phyloP scores from a whole-genome alignment of 2,888 invertebrate species.

The Tachina fera region DNA sequence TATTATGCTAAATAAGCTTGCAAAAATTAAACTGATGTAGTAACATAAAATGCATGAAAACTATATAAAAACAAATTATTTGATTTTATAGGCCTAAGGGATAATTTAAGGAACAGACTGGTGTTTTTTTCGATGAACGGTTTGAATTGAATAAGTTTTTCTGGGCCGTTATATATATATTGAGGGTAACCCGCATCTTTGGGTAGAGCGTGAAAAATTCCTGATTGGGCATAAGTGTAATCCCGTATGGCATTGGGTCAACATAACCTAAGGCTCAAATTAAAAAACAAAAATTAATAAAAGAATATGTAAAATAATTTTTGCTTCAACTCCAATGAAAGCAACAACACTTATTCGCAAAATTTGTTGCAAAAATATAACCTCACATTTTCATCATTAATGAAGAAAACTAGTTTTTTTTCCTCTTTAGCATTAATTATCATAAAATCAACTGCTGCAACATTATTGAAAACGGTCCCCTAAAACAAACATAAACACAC shows the following conservation, averaged over 20 bases:
- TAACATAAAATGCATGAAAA: not conserved
- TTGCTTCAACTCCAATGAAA: constrained; percentile 17
- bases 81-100: not conserved
- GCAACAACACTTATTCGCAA: not conserved
- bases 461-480: too few relatives aligned
- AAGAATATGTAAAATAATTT: not conserved
- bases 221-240: too few relatives aligned
- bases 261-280: too few relatives aligned
- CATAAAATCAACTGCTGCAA: constrained; percentile 10
- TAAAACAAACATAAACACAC: not conserved
- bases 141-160: too few relatives aligned
- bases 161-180: too few relatives aligned
- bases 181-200: too few relatives aligned
- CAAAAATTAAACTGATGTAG: not conserved
- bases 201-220: too few relatives aligned
- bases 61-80: not conserved
- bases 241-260: too few relatives aligned
- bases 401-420: constrained; percentile 21
- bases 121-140: not conserved
- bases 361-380: too few relatives aligned
- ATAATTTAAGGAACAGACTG: not conserved
- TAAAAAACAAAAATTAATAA: too few relatives aligned
- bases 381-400: constrained; percentile 34
- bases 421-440: constrained; percentile 18
- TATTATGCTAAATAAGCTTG: constrained; percentile 4